phyloP scores from a whole-genome alignment of 2,113 vertebrate genomes.

The Poicephalus meyeri region DNA sequence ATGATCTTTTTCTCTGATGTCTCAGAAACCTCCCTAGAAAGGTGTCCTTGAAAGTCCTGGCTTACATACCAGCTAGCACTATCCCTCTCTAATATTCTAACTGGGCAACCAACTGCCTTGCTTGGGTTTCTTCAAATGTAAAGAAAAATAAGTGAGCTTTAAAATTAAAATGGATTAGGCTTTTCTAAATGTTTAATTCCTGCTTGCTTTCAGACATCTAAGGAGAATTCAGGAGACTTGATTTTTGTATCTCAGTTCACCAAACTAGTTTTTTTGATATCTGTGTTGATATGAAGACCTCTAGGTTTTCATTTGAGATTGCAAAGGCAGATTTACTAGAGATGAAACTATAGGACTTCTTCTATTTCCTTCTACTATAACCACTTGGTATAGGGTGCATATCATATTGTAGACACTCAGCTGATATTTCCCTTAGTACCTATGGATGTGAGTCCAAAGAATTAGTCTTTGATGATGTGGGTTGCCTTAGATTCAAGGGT shows the following conservation, averaged over 20 bases:
- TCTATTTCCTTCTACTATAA: background rate
- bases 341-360: background rate
- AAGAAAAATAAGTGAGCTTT: background rate
- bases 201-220: background rate
- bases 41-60: rapidly evolving
- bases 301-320: background rate
- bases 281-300: background rate
- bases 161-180: background rate
- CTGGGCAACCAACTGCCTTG: background rate
- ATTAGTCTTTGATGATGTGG: background rate
- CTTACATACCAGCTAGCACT: background rate
- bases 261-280: background rate
- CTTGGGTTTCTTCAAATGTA: background rate
- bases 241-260: background rate
- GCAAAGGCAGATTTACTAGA: background rate
- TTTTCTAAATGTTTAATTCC: background rate
- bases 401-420: background rate
- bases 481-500: background rate
- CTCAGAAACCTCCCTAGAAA: background rate
- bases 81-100: background rate
- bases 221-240: background rate
- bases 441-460: background rate
- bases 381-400: rapidly evolving
- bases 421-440: background rate
- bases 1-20: background rate